Evolutionary conservation across 2,797 vertebrate species (phyloP).

Genomic region (Stomatorhinus walkeri): DNA sequence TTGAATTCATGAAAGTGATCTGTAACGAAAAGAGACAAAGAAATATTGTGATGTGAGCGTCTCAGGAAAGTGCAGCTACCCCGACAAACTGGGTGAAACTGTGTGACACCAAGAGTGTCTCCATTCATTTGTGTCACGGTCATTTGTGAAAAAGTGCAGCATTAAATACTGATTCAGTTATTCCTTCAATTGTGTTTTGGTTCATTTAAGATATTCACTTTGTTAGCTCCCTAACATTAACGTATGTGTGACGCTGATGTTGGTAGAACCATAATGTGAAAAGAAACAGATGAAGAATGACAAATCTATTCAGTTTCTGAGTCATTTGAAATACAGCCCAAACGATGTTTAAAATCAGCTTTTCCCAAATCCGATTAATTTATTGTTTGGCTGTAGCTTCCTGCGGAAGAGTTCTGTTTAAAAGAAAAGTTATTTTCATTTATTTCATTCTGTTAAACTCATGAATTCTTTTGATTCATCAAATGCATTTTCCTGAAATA

Average conservation of each 20-base stretch:
- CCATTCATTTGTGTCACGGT: background rate
- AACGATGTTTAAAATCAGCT: slow-evolving; percentile 56
- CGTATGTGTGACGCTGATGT: background rate
- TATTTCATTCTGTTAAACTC: slow-evolving; percentile 35
- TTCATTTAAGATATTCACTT: background rate
- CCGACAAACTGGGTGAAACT: background rate
- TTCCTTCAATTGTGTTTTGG: background rate
- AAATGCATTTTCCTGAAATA: background rate
- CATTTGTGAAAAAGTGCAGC: background rate
- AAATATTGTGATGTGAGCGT: background rate
- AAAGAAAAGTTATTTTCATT: slow-evolving; percentile 47
- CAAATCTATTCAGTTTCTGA: slow-evolving; percentile 43
- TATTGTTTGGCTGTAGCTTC: slow-evolving; percentile 43
- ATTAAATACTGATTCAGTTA: background rate
- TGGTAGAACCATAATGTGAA: background rate
- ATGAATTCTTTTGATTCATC: background rate
- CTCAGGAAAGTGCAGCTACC: slow-evolving; percentile 22
- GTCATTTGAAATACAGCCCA: slow-evolving; percentile 42
- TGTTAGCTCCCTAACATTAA: background rate
- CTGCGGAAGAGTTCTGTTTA: slow-evolving; percentile 53
- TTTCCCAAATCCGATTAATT: slow-evolving; percentile 58
- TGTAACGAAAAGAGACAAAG: slow-evolving; percentile 48
- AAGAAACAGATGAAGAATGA: slow-evolving; percentile 34
- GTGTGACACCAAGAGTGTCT: background rate
- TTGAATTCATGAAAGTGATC: slow-evolving; percentile 97